A percentile compares a stretch with the other conserved stretches of the same genome.
Evolutionary conservation across 2,888 invertebrate species (phyloP).

Genomic region (Trichopria drosophilae): DNA sequence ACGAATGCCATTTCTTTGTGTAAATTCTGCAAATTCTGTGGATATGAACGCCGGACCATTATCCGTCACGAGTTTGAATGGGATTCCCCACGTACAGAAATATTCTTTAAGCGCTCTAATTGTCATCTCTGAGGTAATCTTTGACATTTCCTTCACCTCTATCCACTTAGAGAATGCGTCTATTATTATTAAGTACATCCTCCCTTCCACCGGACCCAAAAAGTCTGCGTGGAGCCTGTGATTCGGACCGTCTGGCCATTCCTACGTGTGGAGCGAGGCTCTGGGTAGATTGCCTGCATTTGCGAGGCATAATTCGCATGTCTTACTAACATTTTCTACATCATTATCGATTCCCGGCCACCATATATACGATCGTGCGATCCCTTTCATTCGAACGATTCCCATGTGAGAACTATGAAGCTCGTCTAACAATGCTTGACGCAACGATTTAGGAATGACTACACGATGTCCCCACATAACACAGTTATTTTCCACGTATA

Average conservation of each 20-base stretch:
- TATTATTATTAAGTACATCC: slow-evolving; percentile 35
- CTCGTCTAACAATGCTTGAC: slow-evolving; percentile 28
- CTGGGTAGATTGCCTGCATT: slow-evolving; percentile 23
- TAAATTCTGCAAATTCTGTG: slow-evolving; percentile 19
- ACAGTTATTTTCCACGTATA: slow-evolving; percentile 6
- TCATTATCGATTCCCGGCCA: slow-evolving; percentile 35
- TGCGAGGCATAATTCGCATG: slow-evolving; percentile 18
- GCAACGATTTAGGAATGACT: slow-evolving; percentile 9
- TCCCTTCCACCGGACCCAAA: slow-evolving; percentile 19
- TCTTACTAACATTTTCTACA: slow-evolving; percentile 15
- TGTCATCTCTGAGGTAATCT: slow-evolving; percentile 12
- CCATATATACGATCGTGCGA: slow-evolving; percentile 36
- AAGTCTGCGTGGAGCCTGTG: slow-evolving; percentile 28
- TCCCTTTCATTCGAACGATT: slow-evolving; percentile 36
- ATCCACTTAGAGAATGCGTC: slow-evolving; percentile 35
- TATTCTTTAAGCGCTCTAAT: slow-evolving; percentile 24
- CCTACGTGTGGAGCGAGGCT: slow-evolving; percentile 22
- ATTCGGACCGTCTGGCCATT: slow-evolving; percentile 25
- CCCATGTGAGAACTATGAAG: slow-evolving; percentile 36
- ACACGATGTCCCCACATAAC: slow-evolving; percentile 4
- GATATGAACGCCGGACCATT: too few species aligned
- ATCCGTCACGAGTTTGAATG: slow-evolving; percentile 31
- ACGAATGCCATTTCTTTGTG: too few species aligned
- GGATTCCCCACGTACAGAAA: slow-evolving; percentile 6
- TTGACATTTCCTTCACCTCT: slow-evolving; percentile 28